Base-by-base conservation (phyloP, 2,797 vertebrate species). In the Peromyscus eremicus region DNA sequence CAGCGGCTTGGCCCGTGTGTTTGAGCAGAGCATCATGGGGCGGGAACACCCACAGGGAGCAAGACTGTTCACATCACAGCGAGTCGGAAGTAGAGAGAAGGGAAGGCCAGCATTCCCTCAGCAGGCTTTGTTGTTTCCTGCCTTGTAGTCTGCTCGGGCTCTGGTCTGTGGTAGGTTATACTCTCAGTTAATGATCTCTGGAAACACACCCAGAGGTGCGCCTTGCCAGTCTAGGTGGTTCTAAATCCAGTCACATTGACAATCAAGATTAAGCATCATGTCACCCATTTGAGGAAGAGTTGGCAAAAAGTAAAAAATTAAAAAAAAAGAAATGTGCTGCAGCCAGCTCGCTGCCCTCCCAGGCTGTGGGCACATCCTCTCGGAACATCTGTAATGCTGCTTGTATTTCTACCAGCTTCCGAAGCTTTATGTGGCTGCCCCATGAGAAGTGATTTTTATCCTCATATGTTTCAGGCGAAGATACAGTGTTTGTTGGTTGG, bases 341-440 rank as follows among this genome's bases (percentile, higher is more conserved):
- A 64, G 62, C 52, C 21, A 40, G 66, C 71, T 25, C 11, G 19
- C 37, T 14, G 88, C 27, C 87, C 73, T 16, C 64, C 34, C 27
- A 0, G 70, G 64, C 70, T 34, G n/a, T 11, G 75, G 49, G 32
- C 12, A 4, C 0, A 27, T 9, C 52, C 6, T 55, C 32, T 14
- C 16, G 11, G 1, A 60, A 43, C 16, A 5, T 2, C 3, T 14
- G 10, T 4, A 14, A 37, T 4, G 37, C 16, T 0, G 7, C 4
- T 37, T 17, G 7, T 1, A 0, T 29, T 34, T 46, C 4, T 5
- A 3, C 8, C 0, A 1, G 0, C 37, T 5, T 23, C 4, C 43
- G 13, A 14, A 64, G 27, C 57, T 70, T 10, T 16, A 1, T 1
- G 7, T 0, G 19, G 43, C 40, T 25, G 14, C 11, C 52, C 19